phyloP scores from a whole-genome alignment of 2,797 vertebrate species.

The Paratrypauchen microcephalus region DNA sequence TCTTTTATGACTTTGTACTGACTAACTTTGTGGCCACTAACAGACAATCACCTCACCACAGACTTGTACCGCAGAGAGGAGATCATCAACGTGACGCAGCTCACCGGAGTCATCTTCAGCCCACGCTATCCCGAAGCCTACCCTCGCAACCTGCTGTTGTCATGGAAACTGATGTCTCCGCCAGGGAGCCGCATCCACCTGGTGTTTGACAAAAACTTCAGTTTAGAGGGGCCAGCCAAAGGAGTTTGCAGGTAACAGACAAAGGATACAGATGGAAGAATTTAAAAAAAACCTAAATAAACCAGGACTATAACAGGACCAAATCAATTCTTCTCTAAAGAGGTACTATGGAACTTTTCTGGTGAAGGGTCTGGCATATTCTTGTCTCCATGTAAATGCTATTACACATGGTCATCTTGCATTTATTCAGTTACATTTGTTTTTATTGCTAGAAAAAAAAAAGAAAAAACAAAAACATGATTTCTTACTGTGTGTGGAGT shows the following conservation, averaged over 20 bases:
- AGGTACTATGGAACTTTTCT: no score
- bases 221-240: conserved; percentile 92
- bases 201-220: conserved; percentile 90
- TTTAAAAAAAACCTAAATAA: no score
- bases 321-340: no score
- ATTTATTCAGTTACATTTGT: no score
- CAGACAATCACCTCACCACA: conserved; percentile 93
- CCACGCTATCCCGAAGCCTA: conserved; percentile 94
- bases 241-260: conserved; percentile 89
- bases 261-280: not conserved
- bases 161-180: conserved; percentile 87
- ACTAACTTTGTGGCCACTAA: conserved; percentile 92
- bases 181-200: conserved; percentile 87
- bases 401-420: no score
- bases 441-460: no score
- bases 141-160: conserved; percentile 91
- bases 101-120: conserved; percentile 85
- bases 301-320: no score
- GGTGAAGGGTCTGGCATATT: no score
- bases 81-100: conserved; percentile 80
- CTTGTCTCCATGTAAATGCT: no score
- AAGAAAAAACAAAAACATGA: no score
- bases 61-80: conserved; percentile 94
- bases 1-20: conserved; percentile 62
- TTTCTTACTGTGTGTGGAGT: no score